Base-by-base conservation (phyloP, 1,140 invertebrate genomes). In the Apis florea region DNA sequence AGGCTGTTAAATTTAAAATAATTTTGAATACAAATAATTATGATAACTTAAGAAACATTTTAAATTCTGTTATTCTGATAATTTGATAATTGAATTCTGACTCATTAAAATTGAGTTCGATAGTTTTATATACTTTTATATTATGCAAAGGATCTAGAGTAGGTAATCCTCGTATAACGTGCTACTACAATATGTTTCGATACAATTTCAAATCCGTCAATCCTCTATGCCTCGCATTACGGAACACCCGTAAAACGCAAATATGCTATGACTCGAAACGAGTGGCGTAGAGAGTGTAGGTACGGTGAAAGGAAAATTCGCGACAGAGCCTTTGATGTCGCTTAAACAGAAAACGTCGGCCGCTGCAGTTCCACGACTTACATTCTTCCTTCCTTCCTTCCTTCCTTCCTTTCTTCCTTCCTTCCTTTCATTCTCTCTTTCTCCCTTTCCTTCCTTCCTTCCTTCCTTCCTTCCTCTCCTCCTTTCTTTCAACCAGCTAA, bases 301-400 rank as follows among this genome's bases (percentile, higher is more conserved):
- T n/a, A 67, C 61, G 79, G 58, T 53, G 82, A 73, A 79, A 86
- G 79, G 88, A 89, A 89, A 88, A 89, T 89, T 90, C 78, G 88
- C 88, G 84, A 89, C 89, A 84, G 81, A 71, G 83, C 88, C 89
- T 90, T 90, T 90, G 89, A 90, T 88, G 89, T 89, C 76, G 85
- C 79, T 90, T 87, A 87, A 87, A 87, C 85, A 87, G 86, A 87
- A 87, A 87, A 87, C 85, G 86, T 86, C 85, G 83, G 64, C 85
- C n/a, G 53, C 72, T 59, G 78, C 64, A 71, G 81, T 83, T 77
- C 64, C 49, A 58, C 54, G 74, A 64, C 54, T 64, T 81, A 72
- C 70, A 80, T 84, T 83, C 80, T 75, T 83, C 67, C 75, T 72
- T 87, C 70, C 54, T 40, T 72, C 66, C 73, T 82, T 77, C 64